Conservation (phyloP, 2,797 vertebrate species). For the Sebastes oblongus region DNA sequence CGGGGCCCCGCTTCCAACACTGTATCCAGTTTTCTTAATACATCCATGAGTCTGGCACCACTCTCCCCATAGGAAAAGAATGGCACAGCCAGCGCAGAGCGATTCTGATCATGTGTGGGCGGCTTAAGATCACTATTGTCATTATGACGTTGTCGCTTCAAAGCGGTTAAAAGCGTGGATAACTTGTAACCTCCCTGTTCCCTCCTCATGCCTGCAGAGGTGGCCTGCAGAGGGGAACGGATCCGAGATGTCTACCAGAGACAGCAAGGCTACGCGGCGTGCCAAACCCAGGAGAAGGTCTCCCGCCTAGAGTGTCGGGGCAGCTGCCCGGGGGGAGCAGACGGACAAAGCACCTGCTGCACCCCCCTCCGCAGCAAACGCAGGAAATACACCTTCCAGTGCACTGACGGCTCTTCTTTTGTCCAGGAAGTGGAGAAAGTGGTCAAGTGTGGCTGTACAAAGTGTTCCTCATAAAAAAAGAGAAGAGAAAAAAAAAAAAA, state of each 20-base stretch:
- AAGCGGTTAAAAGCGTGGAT: background rate
- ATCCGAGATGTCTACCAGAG: slow-evolving; percentile 97
- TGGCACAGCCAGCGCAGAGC: no score
- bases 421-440: slow-evolving; percentile 98
- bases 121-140: background rate
- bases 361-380: slow-evolving; percentile 94
- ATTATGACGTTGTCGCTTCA: background rate
- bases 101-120: no score
- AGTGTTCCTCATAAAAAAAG: slow-evolving; percentile 86
- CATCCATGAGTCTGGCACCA: no score
- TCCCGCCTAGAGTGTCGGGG: slow-evolving; percentile 95
- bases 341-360: slow-evolving; percentile 88
- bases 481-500: slow-evolving; percentile 31
- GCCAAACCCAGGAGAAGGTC: slow-evolving; percentile 99
- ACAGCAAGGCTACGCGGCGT: slow-evolving; percentile 98
- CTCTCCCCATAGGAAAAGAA: no score
- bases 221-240: slow-evolving; percentile 98
- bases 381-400: slow-evolving; percentile 98
- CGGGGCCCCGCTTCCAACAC: no score
- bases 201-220: slow-evolving; percentile 82
- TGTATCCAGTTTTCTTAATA: no score
- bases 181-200: background rate
- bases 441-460: slow-evolving; percentile 95
- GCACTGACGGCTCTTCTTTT: slow-evolving; percentile 97
- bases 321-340: slow-evolving; percentile 83